Percentiles rank a stretch among this genome's conserved stretches.
Evolutionary conservation across 2,113 vertebrate species (phyloP).

Genomic region (Archocentrus centrarchus): DNA sequence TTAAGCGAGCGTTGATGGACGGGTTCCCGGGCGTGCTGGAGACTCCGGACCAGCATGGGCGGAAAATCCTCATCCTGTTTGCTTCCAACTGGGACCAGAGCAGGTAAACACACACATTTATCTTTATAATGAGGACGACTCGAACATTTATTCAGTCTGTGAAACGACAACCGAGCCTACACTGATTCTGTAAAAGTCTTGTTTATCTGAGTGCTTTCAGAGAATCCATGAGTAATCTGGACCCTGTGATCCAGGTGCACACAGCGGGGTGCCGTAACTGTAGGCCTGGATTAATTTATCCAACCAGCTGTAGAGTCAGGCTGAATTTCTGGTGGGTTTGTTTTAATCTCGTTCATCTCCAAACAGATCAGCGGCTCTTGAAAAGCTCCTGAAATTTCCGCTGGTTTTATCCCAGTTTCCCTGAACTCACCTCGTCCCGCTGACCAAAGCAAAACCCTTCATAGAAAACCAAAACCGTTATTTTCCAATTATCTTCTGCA

Average conservation of each 20-base stretch:
- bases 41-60: slow-evolving; percentile 94
- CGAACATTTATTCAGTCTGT: neutral
- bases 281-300: too few relatives aligned
- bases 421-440: rapidly evolving
- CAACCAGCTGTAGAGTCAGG: too few relatives aligned
- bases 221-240: rapidly evolving
- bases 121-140: neutral
- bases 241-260: neutral
- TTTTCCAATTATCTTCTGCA: too few relatives aligned
- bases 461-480: rapidly evolving
- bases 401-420: neutral
- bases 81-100: slow-evolving; percentile 99
- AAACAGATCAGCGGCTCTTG: neutral
- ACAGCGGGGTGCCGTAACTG: too few relatives aligned
- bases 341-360: neutral
- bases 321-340: too few relatives aligned
- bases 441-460: neutral
- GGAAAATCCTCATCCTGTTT: slow-evolving; percentile 97
- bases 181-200: neutral
- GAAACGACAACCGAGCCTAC: neutral
- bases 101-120: slow-evolving; percentile 81
- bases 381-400: neutral
- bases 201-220: neutral
- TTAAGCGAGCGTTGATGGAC: slow-evolving; percentile 96
- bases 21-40: slow-evolving; percentile 97